These are phyloP conservation scores for Acholoe squamosa DNA, from an alignment of 2,888 invertebrate species.

Conservation along the genomic window DNA sequence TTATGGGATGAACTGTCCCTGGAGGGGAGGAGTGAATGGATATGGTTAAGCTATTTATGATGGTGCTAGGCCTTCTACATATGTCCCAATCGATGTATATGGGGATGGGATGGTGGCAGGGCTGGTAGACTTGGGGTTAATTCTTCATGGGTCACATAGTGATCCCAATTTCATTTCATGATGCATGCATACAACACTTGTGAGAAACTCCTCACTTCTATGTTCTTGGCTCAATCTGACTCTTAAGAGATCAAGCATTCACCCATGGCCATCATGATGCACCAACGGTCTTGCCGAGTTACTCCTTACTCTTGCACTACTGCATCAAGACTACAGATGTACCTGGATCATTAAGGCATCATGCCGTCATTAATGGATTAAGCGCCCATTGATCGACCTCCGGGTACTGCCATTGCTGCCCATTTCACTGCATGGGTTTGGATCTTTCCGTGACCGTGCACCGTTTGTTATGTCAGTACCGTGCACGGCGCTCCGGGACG, in stretches of 20 bases:
- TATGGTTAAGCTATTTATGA: slow-evolving; percentile 22
- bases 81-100: too few relatives aligned
- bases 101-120: too few relatives aligned
- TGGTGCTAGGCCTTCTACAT: not conserved
- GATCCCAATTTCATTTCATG: too few relatives aligned
- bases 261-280: too few relatives aligned
- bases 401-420: not conserved
- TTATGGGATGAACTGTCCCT: not conserved
- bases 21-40: not conserved
- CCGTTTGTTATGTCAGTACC: slow-evolving; percentile 40
- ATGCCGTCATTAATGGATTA: not conserved
- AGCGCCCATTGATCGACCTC: not conserved
- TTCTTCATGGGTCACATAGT: too few relatives aligned
- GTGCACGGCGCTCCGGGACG: not conserved
- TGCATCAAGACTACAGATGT: not conserved
- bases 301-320: not conserved
- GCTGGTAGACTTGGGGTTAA: too few relatives aligned
- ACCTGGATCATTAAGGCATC: too few relatives aligned
- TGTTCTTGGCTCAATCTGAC: too few relatives aligned
- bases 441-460: not conserved
- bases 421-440: slow-evolving; percentile 47
- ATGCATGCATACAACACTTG: too few relatives aligned
- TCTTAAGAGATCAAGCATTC: too few relatives aligned
- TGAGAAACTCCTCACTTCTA: too few relatives aligned
- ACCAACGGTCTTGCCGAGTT: too few relatives aligned